Base-by-base conservation (phyloP, 1,140 invertebrate species). In the Ips nitidus region DNA sequence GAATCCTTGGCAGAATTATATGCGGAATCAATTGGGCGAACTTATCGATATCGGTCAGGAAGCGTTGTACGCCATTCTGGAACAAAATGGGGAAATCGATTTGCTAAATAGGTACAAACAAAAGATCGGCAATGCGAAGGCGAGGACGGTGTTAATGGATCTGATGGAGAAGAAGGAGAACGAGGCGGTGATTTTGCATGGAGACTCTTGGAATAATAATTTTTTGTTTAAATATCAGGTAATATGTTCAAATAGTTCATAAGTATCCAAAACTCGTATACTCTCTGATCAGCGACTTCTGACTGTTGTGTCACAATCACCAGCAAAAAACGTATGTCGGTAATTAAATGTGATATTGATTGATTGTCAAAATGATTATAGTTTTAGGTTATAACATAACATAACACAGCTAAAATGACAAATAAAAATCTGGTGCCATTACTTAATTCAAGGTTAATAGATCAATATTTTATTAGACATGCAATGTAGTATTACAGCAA, bases 161-260 rank as follows among this genome's bases (percentile, higher is more conserved):
- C 55, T 74, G 40, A 63, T 73, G 50, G 52, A 45, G 22, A 50
- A n/a, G 7, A 47, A 63, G 4, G 73, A 74, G 45, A 41, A 50
- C 36, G 39, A 53, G 42, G 7, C 52, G 37, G 75, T 75, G 38
- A 64, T 77, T 22, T 52, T 50, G 2, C 75, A 77, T 70, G 73
- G 75, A 4, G 75, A 77, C 55, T 71, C 69, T 67, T 77, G 75
- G 75, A 75, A 68, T 52, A 77, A 75, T 52, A 77, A 77, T 63
- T 75, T 75, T 52, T 40, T 77, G 53, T 77, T 71, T 57, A 64
- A 67, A 61, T 73, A 69, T 58, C 58, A 71, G 53, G 73, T 71
- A 64, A 70, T 45, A 60, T 60, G 6, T 59, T 0, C 38, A 56
- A 37, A 56, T 55, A 55, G 2, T 37, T 37, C 37, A 55, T 22